phyloP scores from a whole-genome alignment of 2,888 invertebrate species.

The Amphipoea oculea region DNA sequence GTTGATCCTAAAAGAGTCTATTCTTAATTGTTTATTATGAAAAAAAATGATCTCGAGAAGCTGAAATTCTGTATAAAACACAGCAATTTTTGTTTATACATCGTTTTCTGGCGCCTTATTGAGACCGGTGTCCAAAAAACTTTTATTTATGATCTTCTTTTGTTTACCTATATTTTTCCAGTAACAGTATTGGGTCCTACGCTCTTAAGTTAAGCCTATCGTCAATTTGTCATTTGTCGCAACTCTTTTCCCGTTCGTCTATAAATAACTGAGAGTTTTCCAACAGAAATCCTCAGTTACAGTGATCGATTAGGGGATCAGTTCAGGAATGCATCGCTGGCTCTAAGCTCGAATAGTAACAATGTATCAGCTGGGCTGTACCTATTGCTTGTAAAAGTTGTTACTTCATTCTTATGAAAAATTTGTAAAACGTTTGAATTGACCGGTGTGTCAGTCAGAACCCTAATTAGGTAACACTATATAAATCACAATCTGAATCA shows the following conservation, averaged over 20 bases:
- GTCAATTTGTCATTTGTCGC: slow-evolving; percentile 42
- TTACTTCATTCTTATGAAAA: background rate
- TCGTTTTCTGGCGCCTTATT: background rate
- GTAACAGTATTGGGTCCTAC: slow-evolving; percentile 3
- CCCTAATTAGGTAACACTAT: no score
- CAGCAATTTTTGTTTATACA: background rate
- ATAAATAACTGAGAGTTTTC: slow-evolving; percentile 56
- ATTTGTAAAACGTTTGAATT: background rate
- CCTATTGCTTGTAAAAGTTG: background rate
- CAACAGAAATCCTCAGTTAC: slow-evolving; percentile 43
- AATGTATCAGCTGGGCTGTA: slow-evolving; percentile 4
- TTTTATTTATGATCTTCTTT: slow-evolving; percentile 5
- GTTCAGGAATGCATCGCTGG: slow-evolving; percentile 25
- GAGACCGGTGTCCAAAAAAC: background rate
- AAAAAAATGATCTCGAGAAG: background rate
- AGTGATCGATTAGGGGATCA: slow-evolving; percentile 57
- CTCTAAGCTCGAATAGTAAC: background rate
- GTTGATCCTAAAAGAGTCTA: background rate
- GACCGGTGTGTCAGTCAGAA: background rate
- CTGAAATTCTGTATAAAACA: background rate
- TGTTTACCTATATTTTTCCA: slow-evolving; percentile 33
- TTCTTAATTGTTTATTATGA: background rate
- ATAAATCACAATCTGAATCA: no score
- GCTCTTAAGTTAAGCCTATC: slow-evolving; percentile 28
- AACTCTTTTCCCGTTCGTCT: slow-evolving; percentile 35